phyloP scores from a whole-genome alignment of 2,797 vertebrate genomes.

The Hipposideros larvatus region DNA sequence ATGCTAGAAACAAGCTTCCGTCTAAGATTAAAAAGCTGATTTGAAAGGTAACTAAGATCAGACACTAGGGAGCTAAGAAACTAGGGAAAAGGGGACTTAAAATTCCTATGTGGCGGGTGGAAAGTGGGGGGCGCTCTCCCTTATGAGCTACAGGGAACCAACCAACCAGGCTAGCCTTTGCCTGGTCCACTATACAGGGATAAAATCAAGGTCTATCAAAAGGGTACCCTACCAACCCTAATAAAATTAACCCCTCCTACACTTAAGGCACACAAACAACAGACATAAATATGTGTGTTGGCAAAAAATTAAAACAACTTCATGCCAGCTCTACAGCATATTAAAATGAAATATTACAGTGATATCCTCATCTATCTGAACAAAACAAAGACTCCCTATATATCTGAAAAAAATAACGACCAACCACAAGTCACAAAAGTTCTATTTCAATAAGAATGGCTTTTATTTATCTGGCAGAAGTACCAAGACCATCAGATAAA shows the following conservation, averaged over 20 bases:
- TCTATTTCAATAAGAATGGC: neutral
- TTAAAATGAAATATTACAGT: neutral
- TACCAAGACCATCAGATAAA: slow-evolving; percentile 13
- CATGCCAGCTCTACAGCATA: too few species aligned
- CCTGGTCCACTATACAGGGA: neutral
- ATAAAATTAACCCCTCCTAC: neutral
- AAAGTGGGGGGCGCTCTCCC: too few species aligned
- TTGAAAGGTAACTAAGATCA: too few species aligned
- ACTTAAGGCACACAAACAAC: neutral
- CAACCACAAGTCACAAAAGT: neutral
- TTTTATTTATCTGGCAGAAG: neutral
- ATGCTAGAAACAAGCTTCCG: too few species aligned
- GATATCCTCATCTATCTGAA: neutral
- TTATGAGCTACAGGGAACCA: neutral
- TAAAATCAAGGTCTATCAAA: neutral
- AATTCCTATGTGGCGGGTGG: too few species aligned
- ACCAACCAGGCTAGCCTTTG: neutral
- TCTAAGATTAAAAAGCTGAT: too few species aligned
- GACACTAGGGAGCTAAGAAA: too few species aligned
- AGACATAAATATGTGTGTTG: neutral
- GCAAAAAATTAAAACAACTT: neutral
- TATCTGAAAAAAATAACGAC: neutral
- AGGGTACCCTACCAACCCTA: neutral
- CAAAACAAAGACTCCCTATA: neutral
- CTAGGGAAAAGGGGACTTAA: too few species aligned